Conservation (phyloP, 2,113 vertebrate species). For the Baryphthengus martii region DNA sequence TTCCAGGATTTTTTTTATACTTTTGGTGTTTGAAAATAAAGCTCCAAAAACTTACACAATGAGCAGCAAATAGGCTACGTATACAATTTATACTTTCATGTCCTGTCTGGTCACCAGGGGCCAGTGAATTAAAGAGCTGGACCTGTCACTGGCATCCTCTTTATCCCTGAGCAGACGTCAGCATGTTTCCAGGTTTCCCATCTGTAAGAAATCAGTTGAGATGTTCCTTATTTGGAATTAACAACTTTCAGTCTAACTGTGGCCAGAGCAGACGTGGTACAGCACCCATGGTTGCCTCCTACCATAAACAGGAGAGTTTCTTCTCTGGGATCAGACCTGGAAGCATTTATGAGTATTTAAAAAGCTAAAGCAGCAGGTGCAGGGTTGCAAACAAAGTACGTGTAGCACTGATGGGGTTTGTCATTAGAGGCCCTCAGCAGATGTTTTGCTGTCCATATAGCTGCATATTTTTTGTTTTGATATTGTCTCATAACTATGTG, state of each 20-base stretch:
- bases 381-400: not conserved
- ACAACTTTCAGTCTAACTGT: not conserved
- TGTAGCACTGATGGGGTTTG: not conserved
- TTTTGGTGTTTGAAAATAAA: not conserved
- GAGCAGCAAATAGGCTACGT: not conserved
- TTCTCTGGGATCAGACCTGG: not conserved
- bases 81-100: not conserved
- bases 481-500: not conserved
- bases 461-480: not conserved
- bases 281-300: not conserved
- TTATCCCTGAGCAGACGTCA: not conserved
- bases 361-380: not conserved
- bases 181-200: not conserved
- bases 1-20: not conserved
- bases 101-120: not conserved
- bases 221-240: not conserved
- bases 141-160: not conserved
- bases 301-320: not conserved
- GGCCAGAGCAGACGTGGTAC: not conserved
- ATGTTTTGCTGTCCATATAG: accelerated
- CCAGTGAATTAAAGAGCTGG: not conserved
- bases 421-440: not conserved
- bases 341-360: not conserved
- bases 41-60: not conserved
- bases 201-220: not conserved